phyloP scores from a whole-genome alignment of 1,140 invertebrate genomes.

The Drosophila burlai region DNA sequence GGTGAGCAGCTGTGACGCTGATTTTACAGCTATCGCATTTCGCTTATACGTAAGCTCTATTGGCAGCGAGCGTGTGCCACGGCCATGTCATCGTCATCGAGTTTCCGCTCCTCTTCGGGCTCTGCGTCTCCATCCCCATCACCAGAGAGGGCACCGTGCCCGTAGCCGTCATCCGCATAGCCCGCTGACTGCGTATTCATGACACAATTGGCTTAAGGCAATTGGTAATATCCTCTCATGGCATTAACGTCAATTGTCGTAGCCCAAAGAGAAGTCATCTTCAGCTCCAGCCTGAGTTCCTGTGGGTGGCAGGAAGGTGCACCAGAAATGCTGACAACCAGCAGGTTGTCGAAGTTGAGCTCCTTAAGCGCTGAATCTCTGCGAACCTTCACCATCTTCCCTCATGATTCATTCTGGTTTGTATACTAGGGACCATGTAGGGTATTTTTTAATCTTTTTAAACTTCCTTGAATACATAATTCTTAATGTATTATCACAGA shows the following conservation, averaged over 20 bases:
- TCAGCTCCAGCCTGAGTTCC: constrained; percentile 44
- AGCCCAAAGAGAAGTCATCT: constrained; percentile 49
- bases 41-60: constrained; percentile 66
- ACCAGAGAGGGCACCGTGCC: constrained; percentile 1
- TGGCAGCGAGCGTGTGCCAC: constrained; percentile 28
- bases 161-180: constrained; percentile 8
- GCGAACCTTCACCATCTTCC: not conserved
- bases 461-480: no score
- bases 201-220: constrained; percentile 81
- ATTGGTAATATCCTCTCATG: constrained; percentile 82
- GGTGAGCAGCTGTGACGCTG: constrained; percentile 64
- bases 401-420: constrained; percentile 9
- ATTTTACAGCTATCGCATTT: constrained; percentile 80
- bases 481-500: not conserved
- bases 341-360: constrained; percentile 40
- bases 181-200: constrained; percentile 69
- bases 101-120: not conserved
- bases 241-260: constrained; percentile 80
- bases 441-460: not conserved
- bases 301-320: constrained; percentile 4
- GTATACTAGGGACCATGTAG: not conserved
- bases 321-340: constrained; percentile 7
- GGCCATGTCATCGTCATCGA: constrained; percentile 43
- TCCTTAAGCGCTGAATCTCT: constrained; percentile 13
- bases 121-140: not conserved